Conservation (phyloP, 2,888 invertebrate genomes). For the Melanchra persicariae region DNA sequence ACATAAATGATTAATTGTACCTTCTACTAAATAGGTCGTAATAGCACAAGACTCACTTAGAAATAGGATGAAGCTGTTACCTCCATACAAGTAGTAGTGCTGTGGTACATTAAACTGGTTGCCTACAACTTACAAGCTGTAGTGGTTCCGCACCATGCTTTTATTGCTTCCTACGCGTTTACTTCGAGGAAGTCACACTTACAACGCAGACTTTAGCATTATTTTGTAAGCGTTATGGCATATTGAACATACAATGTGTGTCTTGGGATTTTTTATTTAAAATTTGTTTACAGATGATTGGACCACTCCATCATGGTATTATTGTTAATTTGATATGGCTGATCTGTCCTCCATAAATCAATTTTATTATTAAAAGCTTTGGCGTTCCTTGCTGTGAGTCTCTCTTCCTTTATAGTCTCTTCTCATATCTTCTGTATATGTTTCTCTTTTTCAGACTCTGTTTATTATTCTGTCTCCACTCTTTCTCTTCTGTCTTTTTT, state of each 20-base stretch:
- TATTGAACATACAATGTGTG: conserved; percentile 4
- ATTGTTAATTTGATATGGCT: not conserved
- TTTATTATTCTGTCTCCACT: not conserved
- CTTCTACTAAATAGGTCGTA: not conserved
- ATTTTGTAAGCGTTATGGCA: not conserved
- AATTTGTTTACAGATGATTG: not conserved
- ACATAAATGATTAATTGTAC: not conserved
- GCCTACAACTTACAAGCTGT: conserved; percentile 1
- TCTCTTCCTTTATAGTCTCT: not conserved
- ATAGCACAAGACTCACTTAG: not conserved
- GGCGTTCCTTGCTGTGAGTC: too few species aligned
- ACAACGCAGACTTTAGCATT: not conserved
- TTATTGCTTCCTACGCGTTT: conserved; percentile 41
- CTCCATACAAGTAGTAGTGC: not conserved
- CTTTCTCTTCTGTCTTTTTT: too few species aligned
- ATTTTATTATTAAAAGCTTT: not conserved
- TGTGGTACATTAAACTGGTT: conserved; percentile 7
- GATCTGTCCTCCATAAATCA: too few species aligned
- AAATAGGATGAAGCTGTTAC: conserved; percentile 12
- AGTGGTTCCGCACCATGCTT: conserved; percentile 37
- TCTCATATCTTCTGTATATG: not conserved
- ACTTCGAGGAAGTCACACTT: conserved; percentile 33
- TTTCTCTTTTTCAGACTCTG: not conserved
- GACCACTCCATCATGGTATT: not conserved
- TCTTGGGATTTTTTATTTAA: not conserved